Evolutionary conservation across 1,140 invertebrate genomes (phyloP), one percentile per base, ranked within the genome.

Genomic region (Chelonus insularis): DNA sequence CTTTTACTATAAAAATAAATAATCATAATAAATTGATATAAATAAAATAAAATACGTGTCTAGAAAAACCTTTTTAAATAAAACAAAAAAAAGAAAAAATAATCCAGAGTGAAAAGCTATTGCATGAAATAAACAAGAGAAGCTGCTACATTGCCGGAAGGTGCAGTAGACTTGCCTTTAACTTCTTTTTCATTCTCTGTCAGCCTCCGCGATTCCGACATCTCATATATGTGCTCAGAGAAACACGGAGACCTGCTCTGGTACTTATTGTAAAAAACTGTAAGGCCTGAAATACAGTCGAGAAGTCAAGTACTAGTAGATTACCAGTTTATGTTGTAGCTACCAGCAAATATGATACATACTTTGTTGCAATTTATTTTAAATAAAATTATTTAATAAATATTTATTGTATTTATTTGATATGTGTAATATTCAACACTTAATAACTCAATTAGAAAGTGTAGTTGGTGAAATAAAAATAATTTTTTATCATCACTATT

Each of bases 121-220:
- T 39, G 52, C 48, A 57, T 41, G 55, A 69, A 63, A 61, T 52
- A 63, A 48, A 63, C 47, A 41, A 20, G 48, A 79, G 76, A 81
- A 77, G 77, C 76, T 80, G 77, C n/a, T n/a, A n/a, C 71, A 78
- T 73, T 74, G 78, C 77, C 77, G 52, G 70, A 64, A 78, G 78
- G 75, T 57, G 69, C 72, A 67, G 67, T 32, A 11, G 12, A 2
- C n/a, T 50, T 59, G 36, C 60, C 37, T 43, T 50, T 60, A n/a
- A 29, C 6, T 55, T 56, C 59, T 62, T 59, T 69, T 65, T 66
- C 55, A 34, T 60, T 66, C 50, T 62, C 41, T 59, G 64, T 72
- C 67, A 66, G 64, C 67, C 64, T 66, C 50, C 39, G 58, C 63
- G 48, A 52, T 57, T 48, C 59, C 45, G 43, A 57, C 60, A 43